Conservation (phyloP, 2,797 vertebrate genomes). For the Cercopithecus mitis region DNA sequence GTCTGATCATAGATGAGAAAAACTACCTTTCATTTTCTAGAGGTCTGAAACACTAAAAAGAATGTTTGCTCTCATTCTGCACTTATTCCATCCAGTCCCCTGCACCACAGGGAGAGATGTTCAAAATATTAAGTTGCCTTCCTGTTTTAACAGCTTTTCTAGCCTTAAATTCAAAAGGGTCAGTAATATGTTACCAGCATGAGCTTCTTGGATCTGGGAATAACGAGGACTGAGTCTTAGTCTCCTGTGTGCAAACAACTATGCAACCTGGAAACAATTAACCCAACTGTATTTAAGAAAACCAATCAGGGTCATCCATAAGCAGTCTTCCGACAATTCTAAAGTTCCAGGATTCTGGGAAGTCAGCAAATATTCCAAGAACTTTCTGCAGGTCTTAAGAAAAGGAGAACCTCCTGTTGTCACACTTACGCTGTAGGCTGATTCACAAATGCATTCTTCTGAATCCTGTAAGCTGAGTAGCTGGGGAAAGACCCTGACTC, state of each 20-base stretch:
- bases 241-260: background rate
- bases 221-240: background rate
- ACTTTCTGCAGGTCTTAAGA: background rate
- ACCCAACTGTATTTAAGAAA: background rate
- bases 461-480: conserved; percentile 92
- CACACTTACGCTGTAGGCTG: conserved; percentile 92
- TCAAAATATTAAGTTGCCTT: background rate
- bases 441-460: conserved; percentile 93
- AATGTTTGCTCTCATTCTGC: background rate
- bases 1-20: background rate
- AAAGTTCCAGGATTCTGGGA: background rate
- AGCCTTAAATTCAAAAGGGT: background rate
- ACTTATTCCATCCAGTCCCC: background rate
- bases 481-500: conserved; percentile 97
- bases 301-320: background rate
- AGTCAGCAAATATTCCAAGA: conserved; percentile 1
- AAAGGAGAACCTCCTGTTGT: background rate
- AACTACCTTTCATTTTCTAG: background rate
- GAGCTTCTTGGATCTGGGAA: background rate
- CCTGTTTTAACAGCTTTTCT: conserved; percentile 24
- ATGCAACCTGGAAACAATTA: background rate
- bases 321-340: background rate
- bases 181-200: background rate
- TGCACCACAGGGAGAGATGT: background rate
- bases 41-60: background rate